phyloP scores from a whole-genome alignment of 2,113 vertebrate genomes.

The Uria lomvia region DNA sequence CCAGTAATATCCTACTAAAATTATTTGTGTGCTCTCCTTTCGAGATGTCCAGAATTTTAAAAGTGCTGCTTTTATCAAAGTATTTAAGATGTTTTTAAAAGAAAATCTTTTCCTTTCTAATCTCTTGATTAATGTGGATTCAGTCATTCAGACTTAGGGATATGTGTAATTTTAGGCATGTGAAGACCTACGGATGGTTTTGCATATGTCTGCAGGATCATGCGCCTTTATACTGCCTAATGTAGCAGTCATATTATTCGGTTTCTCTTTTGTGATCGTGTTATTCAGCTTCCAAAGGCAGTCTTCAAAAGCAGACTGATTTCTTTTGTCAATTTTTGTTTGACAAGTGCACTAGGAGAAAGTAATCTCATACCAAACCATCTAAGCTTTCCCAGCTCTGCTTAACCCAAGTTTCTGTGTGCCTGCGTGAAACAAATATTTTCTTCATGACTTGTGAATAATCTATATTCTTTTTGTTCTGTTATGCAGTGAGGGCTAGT shows the following conservation, averaged over 20 bases:
- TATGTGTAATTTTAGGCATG: not conserved
- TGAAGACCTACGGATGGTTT: not conserved
- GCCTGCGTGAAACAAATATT: not conserved
- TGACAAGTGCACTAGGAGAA: not conserved
- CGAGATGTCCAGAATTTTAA: not conserved
- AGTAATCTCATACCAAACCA: not conserved
- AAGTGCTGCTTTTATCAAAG: not conserved
- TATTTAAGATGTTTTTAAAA: not conserved
- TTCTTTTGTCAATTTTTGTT: not conserved
- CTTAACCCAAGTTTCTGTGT: not conserved
- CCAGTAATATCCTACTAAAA: not conserved
- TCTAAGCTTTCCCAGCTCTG: not conserved
- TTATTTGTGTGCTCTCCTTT: not conserved
- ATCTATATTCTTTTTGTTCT: not conserved
- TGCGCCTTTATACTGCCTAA: not conserved
- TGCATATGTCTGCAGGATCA: constrained; percentile 18
- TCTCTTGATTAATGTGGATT: not conserved
- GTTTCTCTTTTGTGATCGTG: not conserved
- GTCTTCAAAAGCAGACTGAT: not conserved
- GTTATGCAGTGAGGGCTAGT: not conserved
- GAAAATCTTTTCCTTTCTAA: not conserved
- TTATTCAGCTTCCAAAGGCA: not conserved
- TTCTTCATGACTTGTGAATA: not conserved
- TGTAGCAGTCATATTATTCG: not conserved
- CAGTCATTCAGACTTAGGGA: not conserved